Base-by-base conservation (phyloP, 2,113 vertebrate species). In the Tamias sibiricus region DNA sequence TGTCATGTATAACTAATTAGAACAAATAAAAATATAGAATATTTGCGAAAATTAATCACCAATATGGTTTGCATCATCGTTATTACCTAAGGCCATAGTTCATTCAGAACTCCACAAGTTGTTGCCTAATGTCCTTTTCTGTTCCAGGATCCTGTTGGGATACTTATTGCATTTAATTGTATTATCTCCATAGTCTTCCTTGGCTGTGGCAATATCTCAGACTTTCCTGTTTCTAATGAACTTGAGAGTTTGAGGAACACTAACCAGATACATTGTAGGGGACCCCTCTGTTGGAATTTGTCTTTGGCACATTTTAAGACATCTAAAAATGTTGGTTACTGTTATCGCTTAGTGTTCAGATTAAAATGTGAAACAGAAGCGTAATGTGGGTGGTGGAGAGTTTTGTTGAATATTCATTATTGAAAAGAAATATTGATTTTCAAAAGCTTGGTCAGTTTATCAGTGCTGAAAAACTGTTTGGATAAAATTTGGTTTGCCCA, bases 361-460 rank as follows among this genome's bases (percentile, higher is more conserved):
- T 82, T 83, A 75, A 86, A 95, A 52, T 84, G 24, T 83, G 35
- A 47, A 83, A 68, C 9, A 17, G 19, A 76, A 32, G 52, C 59
- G 47, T 81, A 37, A 75, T 52, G 8, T 84, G 30, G 59, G n/a
- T 20, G 12, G 40, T 26, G 26, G 28, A 57, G 49, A 74, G 26
- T 91, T 90, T 85, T 80, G 69, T 9, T 69, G 75, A 79, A 68
- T 22, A 52, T 54, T 92, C n/a, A 84, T 28, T 83, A 92, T 59
- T 62, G 72, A 74, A 84, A 93, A 74, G 30, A 83, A 96, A 85
- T 54, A 71, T 66, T 94, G n/a, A 49, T 47, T 97, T 90, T 87
- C 79, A 77, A 59, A 91, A 87, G 24, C n/a, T 74, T 68, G 26
- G n/a, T 84, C 17, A 66, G 37, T 91, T 90, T 77, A 82, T 74